Evolutionary conservation across 2,113 vertebrate genomes (phyloP), one percentile per base, ranked within the genome.

Genomic region (Tachuris rubrigastra): DNA sequence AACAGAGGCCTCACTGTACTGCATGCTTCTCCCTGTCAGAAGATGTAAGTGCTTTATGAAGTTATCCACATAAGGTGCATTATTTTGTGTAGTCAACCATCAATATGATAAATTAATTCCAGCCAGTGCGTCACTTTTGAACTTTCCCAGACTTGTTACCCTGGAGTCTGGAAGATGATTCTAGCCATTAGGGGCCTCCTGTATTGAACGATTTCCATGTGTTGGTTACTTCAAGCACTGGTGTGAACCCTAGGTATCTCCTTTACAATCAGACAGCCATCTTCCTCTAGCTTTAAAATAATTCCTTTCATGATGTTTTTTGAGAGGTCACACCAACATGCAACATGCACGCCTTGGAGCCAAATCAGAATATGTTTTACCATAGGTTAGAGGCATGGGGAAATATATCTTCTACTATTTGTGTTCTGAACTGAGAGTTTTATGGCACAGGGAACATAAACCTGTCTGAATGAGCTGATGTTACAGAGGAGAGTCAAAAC

Each of bases 401-500:
- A 81, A 81, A 95, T 94, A 58, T 50, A 90, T 96, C 77, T 92
- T 87, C 65, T 69, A 39, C 27, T 90, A 62, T 73, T 93, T 81
- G 56, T 87, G 41, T 65, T 90, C 86, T 50, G 37, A 90, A 53
- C 46, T 58, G 85, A 85, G 85, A 78, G 60, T 81, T 97, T 96
- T 96, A 96, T 0, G 0, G 68, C 75, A 28, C 35, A 58, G 58
- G 35, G 79, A 87, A 90, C 72, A 79, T 96, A 95, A 97, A 92
- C 84, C 80, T 95, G 90, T 90, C 88, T 2, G 4, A 94, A 83
- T 33, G 66, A 90, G 42, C 56, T 85, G 73, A 93, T 42, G 60
- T 78, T 86, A 62, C 68, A 90, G 71, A 68, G 49, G 14, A 89
- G 56, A 94, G 59, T 94, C 73, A 89, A 81, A 96, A 85, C 53